Base-by-base conservation (phyloP, 2,797 vertebrate species). In the Lophotriccus pileatus region DNA sequence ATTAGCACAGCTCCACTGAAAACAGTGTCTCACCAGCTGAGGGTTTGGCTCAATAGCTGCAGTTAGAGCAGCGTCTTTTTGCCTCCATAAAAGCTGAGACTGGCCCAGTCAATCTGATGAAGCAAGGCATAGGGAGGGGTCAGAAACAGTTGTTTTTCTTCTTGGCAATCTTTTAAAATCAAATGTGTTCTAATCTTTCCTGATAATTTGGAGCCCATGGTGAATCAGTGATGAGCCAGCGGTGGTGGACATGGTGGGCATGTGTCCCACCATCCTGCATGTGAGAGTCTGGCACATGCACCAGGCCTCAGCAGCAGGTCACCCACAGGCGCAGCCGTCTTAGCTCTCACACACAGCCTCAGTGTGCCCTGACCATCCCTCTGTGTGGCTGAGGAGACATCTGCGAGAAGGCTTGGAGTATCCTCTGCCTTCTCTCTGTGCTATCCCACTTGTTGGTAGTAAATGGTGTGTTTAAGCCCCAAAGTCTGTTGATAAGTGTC, bases 1-100 rank as follows among this genome's bases (percentile, higher is more conserved):
- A 92, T 85, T 76, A 94, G 69, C 84, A 92, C 78, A 85, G 41
- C 23, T 90, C 80, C 78, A n/a, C 23, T 91, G 87, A 87, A 89
- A 95, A 63, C 43, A 36, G 37, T 72, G 80, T 70, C 89, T 85
- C 63, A 83, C 37, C 64, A 94, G 49, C 66, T 78, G 78, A 92
- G 49, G 41, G 47, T 67, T 88, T 95, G 90, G 90, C 80, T 88
- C 62, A 68, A 46, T n/a, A 68, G 8, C n/a, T 79, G 63, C 70
- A 87, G 37, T 36, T 58, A 63, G 66, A 82, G 28, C 37, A 79
- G 27, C 10, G 30, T 11, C 27, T 75, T 93, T 91, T 82, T 73
- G 20, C 62, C 47, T 66, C 63, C 34, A 25, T 16, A 55, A 66
- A 76, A 52, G 37, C 47, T 73, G 36, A 91, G 60, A 66, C 36